Evolutionary conservation across 1,140 invertebrate species (phyloP).

Genomic region (Camponotus floridanus): DNA sequence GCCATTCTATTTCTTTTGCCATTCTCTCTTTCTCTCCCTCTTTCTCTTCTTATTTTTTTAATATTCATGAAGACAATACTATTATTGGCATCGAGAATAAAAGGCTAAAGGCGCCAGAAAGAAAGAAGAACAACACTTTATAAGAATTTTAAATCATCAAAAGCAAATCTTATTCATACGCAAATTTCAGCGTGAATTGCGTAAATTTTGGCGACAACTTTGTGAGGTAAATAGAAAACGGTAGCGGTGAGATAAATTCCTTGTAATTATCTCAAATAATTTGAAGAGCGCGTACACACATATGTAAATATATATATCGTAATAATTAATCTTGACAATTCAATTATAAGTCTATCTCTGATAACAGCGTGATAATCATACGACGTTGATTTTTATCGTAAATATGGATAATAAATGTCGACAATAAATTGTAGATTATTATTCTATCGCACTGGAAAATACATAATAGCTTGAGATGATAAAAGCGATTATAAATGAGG

Average conservation of each 20-base stretch:
- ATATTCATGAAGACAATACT: conserved; percentile 1
- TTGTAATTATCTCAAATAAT: conserved; percentile 42
- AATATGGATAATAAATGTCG: too few species aligned
- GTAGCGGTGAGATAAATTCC: conserved; percentile 45
- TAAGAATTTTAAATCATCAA: conserved; percentile 4
- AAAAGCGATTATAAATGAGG: background rate
- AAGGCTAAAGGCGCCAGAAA: background rate
- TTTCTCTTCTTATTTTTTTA: background rate
- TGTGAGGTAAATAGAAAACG: background rate
- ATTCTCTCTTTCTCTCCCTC: background rate
- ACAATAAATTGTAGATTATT: conserved; percentile 13
- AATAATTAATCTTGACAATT: conserved; percentile 59
- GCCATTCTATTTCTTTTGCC: too few species aligned
- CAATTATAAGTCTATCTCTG: background rate
- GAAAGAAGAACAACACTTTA: background rate
- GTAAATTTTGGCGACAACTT: conserved; percentile 37
- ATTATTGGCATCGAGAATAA: background rate
- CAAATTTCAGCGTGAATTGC: conserved; percentile 18
- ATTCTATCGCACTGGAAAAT: background rate
- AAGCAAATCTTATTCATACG: conserved; percentile 29
- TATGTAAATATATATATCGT: background rate
- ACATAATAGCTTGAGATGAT: background rate
- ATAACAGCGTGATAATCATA: conserved; percentile 41
- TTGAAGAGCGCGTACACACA: background rate
- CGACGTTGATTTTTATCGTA: too few species aligned